Conservation (phyloP, 1,140 invertebrate species). For the Sarcophaga bullata region DNA sequence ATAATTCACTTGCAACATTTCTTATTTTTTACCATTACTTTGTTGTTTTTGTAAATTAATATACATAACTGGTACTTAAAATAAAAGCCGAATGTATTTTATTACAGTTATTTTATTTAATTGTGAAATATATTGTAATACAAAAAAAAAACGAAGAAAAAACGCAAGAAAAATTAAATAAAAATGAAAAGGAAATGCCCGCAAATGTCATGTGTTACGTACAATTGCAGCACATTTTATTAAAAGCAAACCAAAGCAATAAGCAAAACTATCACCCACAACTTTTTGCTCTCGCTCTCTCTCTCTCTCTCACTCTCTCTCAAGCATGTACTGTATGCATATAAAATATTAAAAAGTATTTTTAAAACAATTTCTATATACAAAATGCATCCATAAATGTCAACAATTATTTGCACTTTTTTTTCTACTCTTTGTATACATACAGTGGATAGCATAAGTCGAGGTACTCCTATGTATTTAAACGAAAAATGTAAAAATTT, state of each 20-base stretch:
- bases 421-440: neutral
- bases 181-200: neutral
- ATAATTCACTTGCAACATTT: too few relatives aligned
- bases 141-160: slow-evolving; percentile 2
- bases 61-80: too few relatives aligned
- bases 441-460: too few relatives aligned
- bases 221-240: slow-evolving; percentile 7
- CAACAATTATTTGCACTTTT: slow-evolving; percentile 1
- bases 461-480: too few relatives aligned
- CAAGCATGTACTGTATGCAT: neutral
- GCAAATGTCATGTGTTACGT: slow-evolving; percentile 20
- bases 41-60: too few relatives aligned
- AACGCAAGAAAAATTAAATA: too few relatives aligned
- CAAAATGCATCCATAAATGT: slow-evolving; percentile 1
- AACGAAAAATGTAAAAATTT: too few relatives aligned
- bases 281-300: neutral
- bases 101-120: slow-evolving; percentile 31
- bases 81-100: slow-evolving; percentile 21
- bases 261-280: neutral
- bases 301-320: neutral
- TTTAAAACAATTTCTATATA: neutral
- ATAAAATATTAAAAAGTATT: neutral
- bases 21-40: too few relatives aligned
- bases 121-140: slow-evolving; percentile 23
- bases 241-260: neutral